These are phyloP conservation scores for Caerostris darwini DNA, from an alignment of 1,140 invertebrate species.

Conservation along the genomic window DNA sequence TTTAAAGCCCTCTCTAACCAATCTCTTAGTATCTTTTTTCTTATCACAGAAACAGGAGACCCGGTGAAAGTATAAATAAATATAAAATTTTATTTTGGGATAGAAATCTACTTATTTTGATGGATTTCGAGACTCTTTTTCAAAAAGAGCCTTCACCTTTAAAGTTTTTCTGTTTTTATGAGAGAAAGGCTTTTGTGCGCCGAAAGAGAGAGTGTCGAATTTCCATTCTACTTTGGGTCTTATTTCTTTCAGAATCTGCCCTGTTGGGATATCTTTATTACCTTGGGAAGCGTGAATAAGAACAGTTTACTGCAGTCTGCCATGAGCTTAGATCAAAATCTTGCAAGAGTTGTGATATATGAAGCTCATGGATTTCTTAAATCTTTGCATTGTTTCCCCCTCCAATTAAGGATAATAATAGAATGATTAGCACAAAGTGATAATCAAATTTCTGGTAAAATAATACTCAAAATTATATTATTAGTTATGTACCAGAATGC, in stretches of 20 bases:
- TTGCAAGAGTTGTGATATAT: neutral
- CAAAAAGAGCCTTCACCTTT: neutral
- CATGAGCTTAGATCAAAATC: neutral
- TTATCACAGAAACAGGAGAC: neutral
- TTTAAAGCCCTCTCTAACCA: slow-evolving; percentile 54
- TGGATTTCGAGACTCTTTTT: slow-evolving; percentile 45
- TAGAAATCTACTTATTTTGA: slow-evolving; percentile 75
- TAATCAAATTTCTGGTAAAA: no score
- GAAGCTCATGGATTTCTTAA: neutral
- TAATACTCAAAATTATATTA: no score
- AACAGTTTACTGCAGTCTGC: slow-evolving; percentile 49
- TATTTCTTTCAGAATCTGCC: slow-evolving; percentile 36
- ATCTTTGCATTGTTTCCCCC: neutral
- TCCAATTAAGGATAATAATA: neutral
- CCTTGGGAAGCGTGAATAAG: slow-evolving; percentile 43
- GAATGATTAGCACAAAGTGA: no score
- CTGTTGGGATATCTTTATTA: neutral
- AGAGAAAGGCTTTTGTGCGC: neutral
- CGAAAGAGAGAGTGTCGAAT: slow-evolving; percentile 23
- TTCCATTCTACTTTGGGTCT: slow-evolving; percentile 14
- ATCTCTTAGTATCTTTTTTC: slow-evolving; percentile 54
- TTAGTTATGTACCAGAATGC: no score
- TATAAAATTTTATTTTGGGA: slow-evolving; percentile 63
- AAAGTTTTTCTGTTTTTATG: slow-evolving; percentile 32
- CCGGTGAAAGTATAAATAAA: slow-evolving; percentile 69